Evolutionary conservation across 2,888 invertebrate species (phyloP).

Genomic region (Drosophila lutescens): DNA sequence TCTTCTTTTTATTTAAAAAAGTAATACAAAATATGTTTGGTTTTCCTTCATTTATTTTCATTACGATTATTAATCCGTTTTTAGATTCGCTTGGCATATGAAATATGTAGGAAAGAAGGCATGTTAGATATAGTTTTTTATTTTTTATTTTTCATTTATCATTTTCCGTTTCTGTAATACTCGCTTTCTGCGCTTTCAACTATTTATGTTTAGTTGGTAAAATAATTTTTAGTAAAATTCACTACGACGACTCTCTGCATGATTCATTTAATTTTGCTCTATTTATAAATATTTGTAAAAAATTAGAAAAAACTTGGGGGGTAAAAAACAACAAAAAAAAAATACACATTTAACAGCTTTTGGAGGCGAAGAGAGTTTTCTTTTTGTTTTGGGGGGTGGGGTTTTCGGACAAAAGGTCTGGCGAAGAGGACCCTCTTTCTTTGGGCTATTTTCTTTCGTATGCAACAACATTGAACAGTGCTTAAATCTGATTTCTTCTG

Average conservation of each 20-base stretch:
- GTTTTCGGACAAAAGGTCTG: conserved; percentile 13
- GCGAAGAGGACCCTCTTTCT: conserved; percentile 14
- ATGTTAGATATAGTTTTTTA: conserved; percentile 18
- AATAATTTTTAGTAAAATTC: conserved; percentile 28
- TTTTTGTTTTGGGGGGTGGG: conserved; percentile 1
- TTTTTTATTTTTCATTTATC: conserved; percentile 6
- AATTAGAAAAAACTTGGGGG: background rate
- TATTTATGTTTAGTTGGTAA: conserved; percentile 25
- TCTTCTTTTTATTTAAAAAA: conserved; percentile 50
- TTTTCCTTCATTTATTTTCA: conserved; percentile 26
- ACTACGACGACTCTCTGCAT: conserved; percentile 19
- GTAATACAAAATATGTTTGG: conserved; percentile 72
- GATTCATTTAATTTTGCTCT: conserved; percentile 10
- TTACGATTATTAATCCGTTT: conserved; percentile 16
- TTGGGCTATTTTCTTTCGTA: conserved; percentile 43
- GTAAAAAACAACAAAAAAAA: conserved; percentile 1
- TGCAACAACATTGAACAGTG: conserved; percentile 59
- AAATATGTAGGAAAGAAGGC: conserved; percentile 42
- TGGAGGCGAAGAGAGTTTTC: conserved; percentile 12
- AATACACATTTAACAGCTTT: conserved; percentile 59
- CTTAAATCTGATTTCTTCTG: conserved; percentile 36
- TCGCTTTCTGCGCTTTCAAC: conserved; percentile 3
- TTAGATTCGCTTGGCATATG: conserved; percentile 39
- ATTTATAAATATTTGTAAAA: conserved; percentile 19
- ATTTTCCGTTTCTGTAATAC: conserved; percentile 8